Percentiles rank a stretch among this genome's conserved stretches.
phyloP scores from a whole-genome alignment of 2,113 vertebrate genomes.

The Hystrix cristata region DNA sequence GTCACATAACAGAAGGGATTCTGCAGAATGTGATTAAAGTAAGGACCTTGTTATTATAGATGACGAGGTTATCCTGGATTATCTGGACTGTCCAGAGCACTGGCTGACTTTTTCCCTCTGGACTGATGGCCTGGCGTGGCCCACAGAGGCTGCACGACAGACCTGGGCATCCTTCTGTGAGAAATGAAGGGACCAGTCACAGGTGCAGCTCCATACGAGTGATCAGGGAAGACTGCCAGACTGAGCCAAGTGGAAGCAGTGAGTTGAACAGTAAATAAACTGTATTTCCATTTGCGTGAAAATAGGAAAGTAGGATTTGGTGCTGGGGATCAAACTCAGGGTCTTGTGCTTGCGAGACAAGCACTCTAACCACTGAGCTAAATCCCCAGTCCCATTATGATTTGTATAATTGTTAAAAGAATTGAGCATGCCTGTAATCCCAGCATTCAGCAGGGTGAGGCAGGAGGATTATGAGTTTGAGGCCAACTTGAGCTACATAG shows the following conservation, averaged over 20 bases:
- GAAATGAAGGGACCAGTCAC: background rate
- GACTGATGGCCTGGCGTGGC: background rate
- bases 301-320: background rate
- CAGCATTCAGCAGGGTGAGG: too few relatives aligned
- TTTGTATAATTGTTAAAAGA: background rate
- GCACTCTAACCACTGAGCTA: too few relatives aligned
- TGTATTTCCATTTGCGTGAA: background rate
- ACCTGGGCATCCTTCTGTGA: background rate
- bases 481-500: too few relatives aligned
- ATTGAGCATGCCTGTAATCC: too few relatives aligned
- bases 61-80: background rate
- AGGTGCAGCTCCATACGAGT: background rate
- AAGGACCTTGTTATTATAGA: background rate
- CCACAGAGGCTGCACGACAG: background rate
- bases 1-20: background rate
- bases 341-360: too few relatives aligned
- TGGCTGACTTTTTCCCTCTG: background rate
- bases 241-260: background rate
- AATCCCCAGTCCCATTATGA: too few relatives aligned
- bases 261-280: background rate
- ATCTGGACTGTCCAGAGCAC: background rate
- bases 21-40: background rate
- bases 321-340: too few relatives aligned
- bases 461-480: too few relatives aligned
- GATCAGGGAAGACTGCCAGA: background rate